Evolutionary conservation across 2,888 invertebrate genomes (phyloP).

Genomic region (Nezara viridula): DNA sequence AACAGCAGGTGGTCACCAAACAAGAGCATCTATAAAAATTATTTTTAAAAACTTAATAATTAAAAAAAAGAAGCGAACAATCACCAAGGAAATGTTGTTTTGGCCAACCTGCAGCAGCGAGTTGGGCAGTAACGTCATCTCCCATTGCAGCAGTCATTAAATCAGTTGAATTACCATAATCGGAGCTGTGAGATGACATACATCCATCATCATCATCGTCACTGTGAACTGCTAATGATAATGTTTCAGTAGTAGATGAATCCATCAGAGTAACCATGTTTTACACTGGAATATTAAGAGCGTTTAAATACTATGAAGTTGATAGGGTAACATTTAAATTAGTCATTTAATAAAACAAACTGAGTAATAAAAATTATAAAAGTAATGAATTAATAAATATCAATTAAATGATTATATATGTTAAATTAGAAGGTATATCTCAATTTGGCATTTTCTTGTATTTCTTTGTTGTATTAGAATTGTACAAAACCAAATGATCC

Average conservation of each 20-base stretch:
- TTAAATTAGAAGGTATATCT: background rate
- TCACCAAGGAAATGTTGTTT: constrained; percentile 71
- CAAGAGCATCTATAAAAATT: constrained; percentile 50
- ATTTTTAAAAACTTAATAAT: constrained; percentile 64
- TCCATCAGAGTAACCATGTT: constrained; percentile 65
- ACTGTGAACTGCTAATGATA: constrained; percentile 66
- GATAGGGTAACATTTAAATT: background rate
- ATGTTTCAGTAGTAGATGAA: constrained; percentile 64
- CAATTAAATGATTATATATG: background rate
- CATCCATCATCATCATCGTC: constrained; percentile 79
- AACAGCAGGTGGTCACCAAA: background rate
- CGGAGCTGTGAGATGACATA: constrained; percentile 74
- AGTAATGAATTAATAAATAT: background rate
- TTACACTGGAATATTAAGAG: background rate
- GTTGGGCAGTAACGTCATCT: constrained; percentile 95
- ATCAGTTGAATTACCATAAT: constrained; percentile 85
- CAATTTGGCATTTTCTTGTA: too few species aligned
- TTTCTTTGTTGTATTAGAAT: too few species aligned
- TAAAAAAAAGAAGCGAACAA: constrained; percentile 66
- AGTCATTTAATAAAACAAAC: background rate
- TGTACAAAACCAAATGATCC: too few species aligned
- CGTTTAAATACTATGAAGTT: background rate
- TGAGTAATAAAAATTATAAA: background rate
- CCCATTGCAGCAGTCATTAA: constrained; percentile 87
- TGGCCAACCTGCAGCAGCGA: constrained; percentile 91